Evolutionary conservation across 2,113 vertebrate genomes (phyloP).

Genomic region (Dendropsophus ebraccatus): DNA sequence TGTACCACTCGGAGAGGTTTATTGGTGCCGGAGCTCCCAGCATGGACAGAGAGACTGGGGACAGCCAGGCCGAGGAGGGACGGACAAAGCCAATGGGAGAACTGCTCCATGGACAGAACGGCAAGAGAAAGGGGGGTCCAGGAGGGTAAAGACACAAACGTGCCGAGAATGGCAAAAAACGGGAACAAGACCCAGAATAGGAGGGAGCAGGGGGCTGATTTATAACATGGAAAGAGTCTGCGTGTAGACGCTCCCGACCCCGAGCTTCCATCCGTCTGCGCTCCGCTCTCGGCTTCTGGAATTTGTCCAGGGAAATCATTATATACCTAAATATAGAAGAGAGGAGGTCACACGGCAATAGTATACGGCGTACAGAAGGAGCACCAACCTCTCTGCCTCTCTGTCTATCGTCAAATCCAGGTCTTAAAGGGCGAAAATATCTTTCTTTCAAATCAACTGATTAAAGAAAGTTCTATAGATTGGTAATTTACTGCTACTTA

Average conservation of each 20-base stretch:
- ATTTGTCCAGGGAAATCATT: neutral
- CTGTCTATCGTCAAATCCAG: too few relatives aligned
- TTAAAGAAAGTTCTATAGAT: too few relatives aligned
- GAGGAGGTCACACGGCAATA: neutral
- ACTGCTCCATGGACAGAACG: neutral
- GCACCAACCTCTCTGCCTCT: neutral
- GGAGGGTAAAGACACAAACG: neutral
- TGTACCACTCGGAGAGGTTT: constrained; percentile 31
- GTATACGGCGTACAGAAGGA: neutral
- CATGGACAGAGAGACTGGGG: constrained; percentile 12
- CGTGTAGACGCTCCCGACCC: neutral
- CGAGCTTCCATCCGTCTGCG: neutral
- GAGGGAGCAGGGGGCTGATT: neutral
- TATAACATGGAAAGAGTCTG: neutral
- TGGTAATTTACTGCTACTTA: too few relatives aligned
- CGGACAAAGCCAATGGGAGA: neutral
- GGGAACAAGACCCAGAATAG: neutral
- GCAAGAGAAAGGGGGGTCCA: neutral
- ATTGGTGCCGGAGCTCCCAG: constrained; percentile 7
- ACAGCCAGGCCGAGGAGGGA: neutral
- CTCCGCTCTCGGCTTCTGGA: neutral
- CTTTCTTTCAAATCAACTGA: too few relatives aligned
- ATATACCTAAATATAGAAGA: neutral
- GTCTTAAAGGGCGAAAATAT: too few relatives aligned
- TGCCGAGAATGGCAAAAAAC: neutral